Evolutionary conservation across 2,797 vertebrate species (phyloP), one percentile per base, ranked within the genome.

Genomic region (Anomalospiza imberbis): DNA sequence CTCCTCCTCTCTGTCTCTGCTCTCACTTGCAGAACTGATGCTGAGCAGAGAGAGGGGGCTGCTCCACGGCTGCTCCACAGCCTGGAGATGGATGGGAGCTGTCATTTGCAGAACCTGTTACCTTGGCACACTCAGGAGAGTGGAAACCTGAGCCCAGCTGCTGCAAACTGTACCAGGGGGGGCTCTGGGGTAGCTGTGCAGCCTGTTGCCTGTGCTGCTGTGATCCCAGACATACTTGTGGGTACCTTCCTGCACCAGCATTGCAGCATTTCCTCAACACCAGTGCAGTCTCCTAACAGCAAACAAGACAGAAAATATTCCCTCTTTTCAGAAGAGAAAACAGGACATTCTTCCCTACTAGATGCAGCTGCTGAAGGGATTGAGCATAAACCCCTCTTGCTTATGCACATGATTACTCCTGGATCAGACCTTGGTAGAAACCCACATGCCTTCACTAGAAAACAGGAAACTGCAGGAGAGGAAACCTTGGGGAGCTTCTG

Each of bases 381-480:
- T 38, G 92, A 71, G 70, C 60, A 18, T 13, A 81, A 82, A n/a
- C n/a, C 63, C 45, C 40, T 73, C 55, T 57, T 53, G 47, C 32
- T 51, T 53, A 2, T 36, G 36, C 70, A 53, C 21, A 0, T 38
- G 82, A 7, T 63, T 22, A 0, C 67, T 83, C 17, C 79, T 88
- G 94, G 85, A 70, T 70, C 87, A 78, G 82, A 47, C 82, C 81
- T 66, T 42, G 45, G 2, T 21, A 40, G 77, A 48, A 84, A n/a
- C 47, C 73, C 91, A 60, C 13, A 6, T 16, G 53, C 50, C 14
- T 86, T 91, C 85, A 12, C 66, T 93, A 80, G 62, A 60, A 81
- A 89, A 42, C 94, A 90, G 94, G 85, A 90, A 92, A 71, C 91
- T 81, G 62, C 85, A 76, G 81, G 70, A 65, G 87, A 40, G 31